phyloP scores from a whole-genome alignment of 2,888 invertebrate genomes.

The Ochropacha duplaris region DNA sequence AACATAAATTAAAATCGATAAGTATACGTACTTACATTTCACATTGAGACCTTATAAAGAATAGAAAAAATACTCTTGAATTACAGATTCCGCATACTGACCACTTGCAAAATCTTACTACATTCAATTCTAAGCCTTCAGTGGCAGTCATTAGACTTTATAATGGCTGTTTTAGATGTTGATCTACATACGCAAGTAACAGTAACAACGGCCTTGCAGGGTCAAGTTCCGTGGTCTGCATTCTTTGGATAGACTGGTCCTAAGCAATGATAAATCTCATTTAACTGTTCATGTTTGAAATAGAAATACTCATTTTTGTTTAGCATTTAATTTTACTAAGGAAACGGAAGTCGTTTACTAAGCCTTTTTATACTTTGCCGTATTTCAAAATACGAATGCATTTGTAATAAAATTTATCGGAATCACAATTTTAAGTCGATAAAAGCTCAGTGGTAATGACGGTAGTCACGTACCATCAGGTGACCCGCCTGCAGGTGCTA shows the following conservation, averaged over 20 bases:
- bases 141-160: constrained; percentile 11
- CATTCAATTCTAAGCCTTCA: constrained; percentile 22
- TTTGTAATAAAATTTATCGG: background rate
- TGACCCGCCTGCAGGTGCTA: too few species aligned
- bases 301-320: constrained; percentile 21
- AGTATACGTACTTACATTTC: background rate
- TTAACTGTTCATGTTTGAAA: constrained; percentile 3
- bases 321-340: constrained; percentile 8
- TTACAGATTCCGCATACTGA: constrained; percentile 30
- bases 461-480: too few species aligned
- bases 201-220: constrained; percentile 68
- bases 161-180: constrained; percentile 27
- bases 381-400: background rate
- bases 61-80: constrained; percentile 5
- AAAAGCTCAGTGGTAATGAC: too few species aligned
- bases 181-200: constrained; percentile 61
- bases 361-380: background rate
- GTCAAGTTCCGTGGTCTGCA: constrained; percentile 68
- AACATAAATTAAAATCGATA: too few species aligned
- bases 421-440: background rate
- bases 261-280: constrained; percentile 11
- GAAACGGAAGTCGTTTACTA: background rate
- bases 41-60: background rate
- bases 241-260: constrained; percentile 54
- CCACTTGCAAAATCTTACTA: constrained; percentile 18